Evolutionary conservation across 2,113 vertebrate genomes (phyloP).

Genomic region (Ictalurus furcatus): DNA sequence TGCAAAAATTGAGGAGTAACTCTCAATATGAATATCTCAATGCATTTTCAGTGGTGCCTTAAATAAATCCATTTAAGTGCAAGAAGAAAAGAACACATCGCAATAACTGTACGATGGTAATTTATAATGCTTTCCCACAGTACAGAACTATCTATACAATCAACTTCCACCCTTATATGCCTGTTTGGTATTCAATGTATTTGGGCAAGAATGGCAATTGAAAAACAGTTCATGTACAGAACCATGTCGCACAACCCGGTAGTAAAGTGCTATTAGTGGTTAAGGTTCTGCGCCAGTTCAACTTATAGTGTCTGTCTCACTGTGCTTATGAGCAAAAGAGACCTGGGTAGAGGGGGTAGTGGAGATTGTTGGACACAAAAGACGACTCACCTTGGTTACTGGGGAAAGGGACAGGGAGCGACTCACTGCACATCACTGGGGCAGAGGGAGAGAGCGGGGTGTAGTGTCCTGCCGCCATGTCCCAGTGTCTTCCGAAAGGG

Average conservation of each 20-base stretch:
- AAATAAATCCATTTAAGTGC: too few relatives aligned
- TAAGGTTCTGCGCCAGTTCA: too few relatives aligned
- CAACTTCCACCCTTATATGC: background rate
- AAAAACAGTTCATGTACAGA: background rate
- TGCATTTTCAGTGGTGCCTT: too few relatives aligned
- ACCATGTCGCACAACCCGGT: background rate
- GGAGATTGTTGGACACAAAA: slow-evolving; percentile 39
- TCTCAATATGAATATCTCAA: too few relatives aligned
- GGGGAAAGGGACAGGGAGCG: slow-evolving; percentile 40
- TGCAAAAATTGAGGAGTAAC: too few relatives aligned
- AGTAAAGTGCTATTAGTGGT: too few relatives aligned
- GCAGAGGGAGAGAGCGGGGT: slow-evolving; percentile 52
- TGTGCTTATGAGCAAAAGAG: background rate
- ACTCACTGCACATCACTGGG: background rate
- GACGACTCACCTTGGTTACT: slow-evolving; percentile 63
- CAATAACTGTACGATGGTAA: background rate
- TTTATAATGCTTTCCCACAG: background rate
- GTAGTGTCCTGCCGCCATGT: slow-evolving; percentile 53
- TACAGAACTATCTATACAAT: background rate
- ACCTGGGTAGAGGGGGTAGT: background rate
- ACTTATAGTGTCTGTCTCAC: background rate
- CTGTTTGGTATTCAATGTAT: background rate
- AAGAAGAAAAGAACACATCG: background rate
- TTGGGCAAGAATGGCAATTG: background rate
- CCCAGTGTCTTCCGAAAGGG: slow-evolving; percentile 61